These are phyloP conservation scores for Gopherus evgoodei DNA, from an alignment of 2,113 vertebrate species.

Conservation along the genomic window DNA sequence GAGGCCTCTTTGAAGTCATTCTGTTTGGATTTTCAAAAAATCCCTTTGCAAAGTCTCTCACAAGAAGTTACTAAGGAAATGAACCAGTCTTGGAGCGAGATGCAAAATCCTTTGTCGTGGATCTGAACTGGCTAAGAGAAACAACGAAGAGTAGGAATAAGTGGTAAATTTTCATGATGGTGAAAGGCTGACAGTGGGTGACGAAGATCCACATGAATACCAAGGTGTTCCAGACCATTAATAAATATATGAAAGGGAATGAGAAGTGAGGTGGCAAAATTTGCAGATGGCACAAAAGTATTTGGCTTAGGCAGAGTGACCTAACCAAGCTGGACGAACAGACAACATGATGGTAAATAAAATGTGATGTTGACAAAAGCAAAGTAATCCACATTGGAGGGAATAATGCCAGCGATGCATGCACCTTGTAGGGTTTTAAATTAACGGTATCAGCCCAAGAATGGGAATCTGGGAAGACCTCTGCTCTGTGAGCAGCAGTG, in stretches of 20 bases:
- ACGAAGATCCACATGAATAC: background rate
- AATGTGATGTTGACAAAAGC: too few species aligned
- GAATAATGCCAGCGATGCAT: too few species aligned
- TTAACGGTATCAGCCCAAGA: background rate
- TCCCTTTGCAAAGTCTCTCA: background rate
- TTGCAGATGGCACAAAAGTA: background rate
- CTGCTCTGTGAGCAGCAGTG: background rate
- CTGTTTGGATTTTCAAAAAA: background rate
- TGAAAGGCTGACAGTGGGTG: background rate
- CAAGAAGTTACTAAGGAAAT: background rate
- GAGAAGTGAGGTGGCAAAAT: background rate
- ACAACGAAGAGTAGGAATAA: background rate
- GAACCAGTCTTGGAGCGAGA: background rate
- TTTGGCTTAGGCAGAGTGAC: background rate
- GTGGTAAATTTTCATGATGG: background rate
- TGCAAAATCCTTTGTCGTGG: too few species aligned
- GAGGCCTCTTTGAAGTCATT: background rate
- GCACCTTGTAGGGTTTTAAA: background rate
- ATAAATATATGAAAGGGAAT: background rate
- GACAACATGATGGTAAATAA: background rate
- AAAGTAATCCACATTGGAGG: background rate
- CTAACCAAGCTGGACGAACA: background rate
- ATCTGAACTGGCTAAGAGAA: background rate
- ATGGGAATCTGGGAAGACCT: background rate
- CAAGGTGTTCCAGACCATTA: background rate